Evolutionary conservation across 2,113 vertebrate genomes (phyloP).

Genomic region (Turnix velox): DNA sequence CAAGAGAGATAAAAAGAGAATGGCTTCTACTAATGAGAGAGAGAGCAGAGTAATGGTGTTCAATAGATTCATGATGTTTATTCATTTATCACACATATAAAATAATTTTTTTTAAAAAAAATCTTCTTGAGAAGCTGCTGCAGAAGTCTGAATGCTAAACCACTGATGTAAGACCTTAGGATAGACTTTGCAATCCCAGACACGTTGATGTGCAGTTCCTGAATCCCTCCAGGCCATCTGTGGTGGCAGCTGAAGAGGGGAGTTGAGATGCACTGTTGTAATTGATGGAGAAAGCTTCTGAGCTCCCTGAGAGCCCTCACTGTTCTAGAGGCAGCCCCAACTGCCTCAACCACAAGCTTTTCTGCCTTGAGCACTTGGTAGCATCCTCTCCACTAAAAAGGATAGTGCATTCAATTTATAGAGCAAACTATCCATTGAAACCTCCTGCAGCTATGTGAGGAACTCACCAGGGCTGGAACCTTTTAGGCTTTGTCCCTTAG

Average conservation of each 20-base stretch:
- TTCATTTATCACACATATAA: background rate
- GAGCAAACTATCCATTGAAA: background rate
- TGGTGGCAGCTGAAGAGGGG: conserved; percentile 18
- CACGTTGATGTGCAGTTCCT: background rate
- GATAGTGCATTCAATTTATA: background rate
- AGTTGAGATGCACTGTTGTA: background rate
- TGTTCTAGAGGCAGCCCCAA: background rate
- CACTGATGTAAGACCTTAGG: background rate
- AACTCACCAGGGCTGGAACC: background rate
- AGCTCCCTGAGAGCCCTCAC: background rate
- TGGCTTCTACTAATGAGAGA: background rate
- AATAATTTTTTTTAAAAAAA: background rate
- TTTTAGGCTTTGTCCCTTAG: conserved; percentile 9
- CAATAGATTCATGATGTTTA: background rate
- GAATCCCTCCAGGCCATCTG: background rate
- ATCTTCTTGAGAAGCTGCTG: background rate
- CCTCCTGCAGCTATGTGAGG: background rate
- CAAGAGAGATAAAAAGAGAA: background rate
- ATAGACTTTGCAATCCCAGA: background rate
- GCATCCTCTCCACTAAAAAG: background rate
- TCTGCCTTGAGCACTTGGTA: background rate
- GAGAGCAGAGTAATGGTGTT: accelerated
- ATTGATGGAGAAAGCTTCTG: conserved; percentile 2
- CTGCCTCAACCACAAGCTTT: conserved; percentile 20
- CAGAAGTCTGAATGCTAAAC: background rate